Conservation (phyloP, 2,113 vertebrate species). For the Cisticola juncidis region DNA sequence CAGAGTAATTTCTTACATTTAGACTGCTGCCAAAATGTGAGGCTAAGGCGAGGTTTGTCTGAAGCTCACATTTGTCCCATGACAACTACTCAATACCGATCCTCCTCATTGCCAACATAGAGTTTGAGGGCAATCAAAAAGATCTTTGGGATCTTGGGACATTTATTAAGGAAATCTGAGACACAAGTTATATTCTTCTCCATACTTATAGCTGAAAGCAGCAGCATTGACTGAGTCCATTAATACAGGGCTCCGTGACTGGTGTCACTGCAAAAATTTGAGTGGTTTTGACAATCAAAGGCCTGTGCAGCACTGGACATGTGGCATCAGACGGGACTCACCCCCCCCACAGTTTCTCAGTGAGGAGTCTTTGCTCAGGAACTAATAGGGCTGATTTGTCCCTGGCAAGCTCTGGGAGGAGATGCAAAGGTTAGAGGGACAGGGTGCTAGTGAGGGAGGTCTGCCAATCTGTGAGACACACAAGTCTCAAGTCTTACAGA, state of each 20-base stretch:
- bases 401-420: background rate
- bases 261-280: background rate
- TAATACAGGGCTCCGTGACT: rapidly evolving
- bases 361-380: background rate
- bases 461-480: background rate
- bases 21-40: background rate
- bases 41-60: background rate
- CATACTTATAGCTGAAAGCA: background rate
- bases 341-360: background rate
- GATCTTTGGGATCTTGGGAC: background rate
- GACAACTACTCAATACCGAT: background rate
- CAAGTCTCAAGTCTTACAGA: background rate
- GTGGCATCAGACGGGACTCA: background rate
- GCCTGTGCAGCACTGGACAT: background rate
- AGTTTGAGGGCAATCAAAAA: background rate
- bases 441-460: background rate
- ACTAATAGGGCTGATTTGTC: background rate
- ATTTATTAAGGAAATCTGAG: background rate
- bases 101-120: background rate
- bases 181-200: background rate
- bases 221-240: background rate
- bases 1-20: background rate
- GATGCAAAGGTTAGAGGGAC: background rate
- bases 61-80: background rate
- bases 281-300: background rate